These are phyloP conservation scores for Leucoma salicis DNA, from an alignment of 2,888 invertebrate species.

Conservation along the genomic window DNA sequence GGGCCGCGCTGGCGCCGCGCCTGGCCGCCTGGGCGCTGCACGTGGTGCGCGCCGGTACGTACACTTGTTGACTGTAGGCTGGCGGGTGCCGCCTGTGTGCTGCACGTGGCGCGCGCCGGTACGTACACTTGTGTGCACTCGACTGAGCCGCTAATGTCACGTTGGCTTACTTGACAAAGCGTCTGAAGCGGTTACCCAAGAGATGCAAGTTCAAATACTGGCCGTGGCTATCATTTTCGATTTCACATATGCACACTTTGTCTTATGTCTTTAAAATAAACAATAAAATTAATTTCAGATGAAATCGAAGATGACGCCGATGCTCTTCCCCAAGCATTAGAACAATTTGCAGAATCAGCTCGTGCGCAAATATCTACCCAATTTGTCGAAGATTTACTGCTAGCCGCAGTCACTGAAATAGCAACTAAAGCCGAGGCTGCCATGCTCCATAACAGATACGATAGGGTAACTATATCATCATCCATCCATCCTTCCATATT, in stretches of 20 bases:
- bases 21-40: constrained; percentile 53
- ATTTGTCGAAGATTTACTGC: constrained; percentile 44
- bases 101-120: constrained; percentile 45
- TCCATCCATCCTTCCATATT: too few species aligned
- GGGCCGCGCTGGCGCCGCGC: constrained; percentile 49
- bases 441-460: constrained; percentile 50
- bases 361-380: constrained; percentile 37
- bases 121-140: too few species aligned
- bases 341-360: constrained; percentile 45
- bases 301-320: constrained; percentile 63
- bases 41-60: constrained; percentile 44
- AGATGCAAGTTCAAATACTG: too few species aligned
- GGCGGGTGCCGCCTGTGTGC: constrained; percentile 61
- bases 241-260: too few species aligned
- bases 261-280: too few species aligned
- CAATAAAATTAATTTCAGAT: too few species aligned
- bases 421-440: constrained; percentile 45
- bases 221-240: too few species aligned
- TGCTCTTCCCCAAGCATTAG: constrained; percentile 58
- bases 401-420: constrained; percentile 45
- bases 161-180: too few species aligned
- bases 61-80: too few species aligned
- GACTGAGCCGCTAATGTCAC: too few species aligned
- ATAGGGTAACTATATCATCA: constrained; percentile 35
- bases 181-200: too few species aligned